These are phyloP conservation scores for Silvanus unidentatus DNA, from an alignment of 2,888 invertebrate genomes.

Conservation along the genomic window DNA sequence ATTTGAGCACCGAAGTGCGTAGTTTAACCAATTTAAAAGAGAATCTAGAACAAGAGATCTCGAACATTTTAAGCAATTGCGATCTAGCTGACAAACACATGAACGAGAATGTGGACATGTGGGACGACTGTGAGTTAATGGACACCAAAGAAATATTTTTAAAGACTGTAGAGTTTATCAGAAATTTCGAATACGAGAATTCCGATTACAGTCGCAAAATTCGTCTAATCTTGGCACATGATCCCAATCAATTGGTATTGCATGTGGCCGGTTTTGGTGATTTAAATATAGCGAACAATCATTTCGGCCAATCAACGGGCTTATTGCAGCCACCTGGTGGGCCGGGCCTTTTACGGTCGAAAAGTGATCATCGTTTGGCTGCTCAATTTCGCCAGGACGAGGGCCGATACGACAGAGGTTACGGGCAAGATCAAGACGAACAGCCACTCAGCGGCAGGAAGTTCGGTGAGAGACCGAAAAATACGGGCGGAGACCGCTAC, in stretches of 20 bases:
- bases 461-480: slow-evolving; percentile 63
- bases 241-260: slow-evolving; percentile 83
- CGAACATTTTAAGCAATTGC: slow-evolving; percentile 93
- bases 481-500: slow-evolving; percentile 31
- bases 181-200: slow-evolving; percentile 91
- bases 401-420: slow-evolving; percentile 48
- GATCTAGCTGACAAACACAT: slow-evolving; percentile 93
- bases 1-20: slow-evolving; percentile 80
- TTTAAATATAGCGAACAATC: slow-evolving; percentile 64
- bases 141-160: slow-evolving; percentile 94
- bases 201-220: slow-evolving; percentile 82
- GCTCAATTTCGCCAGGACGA: slow-evolving; percentile 83
- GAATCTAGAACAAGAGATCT: slow-evolving; percentile 89
- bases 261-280: slow-evolving; percentile 89
- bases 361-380: slow-evolving; percentile 87
- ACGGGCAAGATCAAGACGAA: slow-evolving; percentile 56
- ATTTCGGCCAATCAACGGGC: slow-evolving; percentile 43
- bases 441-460: slow-evolving; percentile 68
- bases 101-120: slow-evolving; percentile 74
- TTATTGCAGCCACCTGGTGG: slow-evolving; percentile 54
- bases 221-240: slow-evolving; percentile 82
- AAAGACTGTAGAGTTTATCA: slow-evolving; percentile 90
- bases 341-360: slow-evolving; percentile 83
- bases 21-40: slow-evolving; percentile 83
- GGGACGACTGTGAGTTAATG: slow-evolving; percentile 89